Conservation (phyloP, 2,113 vertebrate genomes). For the Saimiri boliviensis region DNA sequence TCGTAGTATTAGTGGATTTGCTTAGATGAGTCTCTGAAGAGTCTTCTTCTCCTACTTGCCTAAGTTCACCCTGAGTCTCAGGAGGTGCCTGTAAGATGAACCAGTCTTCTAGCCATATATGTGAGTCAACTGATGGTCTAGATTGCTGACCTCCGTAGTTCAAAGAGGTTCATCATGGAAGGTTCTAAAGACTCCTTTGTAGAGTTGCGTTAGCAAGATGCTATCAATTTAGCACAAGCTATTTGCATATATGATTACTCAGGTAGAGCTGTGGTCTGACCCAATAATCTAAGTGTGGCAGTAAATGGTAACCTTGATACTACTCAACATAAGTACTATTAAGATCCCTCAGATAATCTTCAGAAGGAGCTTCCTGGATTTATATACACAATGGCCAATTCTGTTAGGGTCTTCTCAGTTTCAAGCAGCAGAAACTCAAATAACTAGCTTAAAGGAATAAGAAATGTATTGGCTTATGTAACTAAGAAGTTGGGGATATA, state of each 20-base stretch:
- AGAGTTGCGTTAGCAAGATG: not conserved
- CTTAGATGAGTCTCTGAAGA: slow-evolving; percentile 7
- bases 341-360: not conserved
- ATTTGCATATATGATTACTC: not conserved
- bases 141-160: not conserved
- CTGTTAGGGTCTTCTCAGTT: not conserved
- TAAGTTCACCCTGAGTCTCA: not conserved
- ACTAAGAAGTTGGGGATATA: not conserved
- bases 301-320: not conserved
- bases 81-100: not conserved
- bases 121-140: not conserved
- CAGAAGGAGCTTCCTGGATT: not conserved
- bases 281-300: not conserved
- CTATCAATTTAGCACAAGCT: not conserved
- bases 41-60: not conserved
- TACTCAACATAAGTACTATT: not conserved
- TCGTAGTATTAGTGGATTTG: not conserved
- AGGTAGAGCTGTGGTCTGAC: not conserved
- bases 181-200: not conserved
- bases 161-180: not conserved
- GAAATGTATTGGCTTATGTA: not conserved
- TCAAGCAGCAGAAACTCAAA: not conserved
- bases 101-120: not conserved
- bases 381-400: not conserved
- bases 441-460: not conserved